These are phyloP conservation scores for Phrynocephalus forsythii DNA, from an alignment of 2,797 vertebrate species.

Conservation along the genomic window DNA sequence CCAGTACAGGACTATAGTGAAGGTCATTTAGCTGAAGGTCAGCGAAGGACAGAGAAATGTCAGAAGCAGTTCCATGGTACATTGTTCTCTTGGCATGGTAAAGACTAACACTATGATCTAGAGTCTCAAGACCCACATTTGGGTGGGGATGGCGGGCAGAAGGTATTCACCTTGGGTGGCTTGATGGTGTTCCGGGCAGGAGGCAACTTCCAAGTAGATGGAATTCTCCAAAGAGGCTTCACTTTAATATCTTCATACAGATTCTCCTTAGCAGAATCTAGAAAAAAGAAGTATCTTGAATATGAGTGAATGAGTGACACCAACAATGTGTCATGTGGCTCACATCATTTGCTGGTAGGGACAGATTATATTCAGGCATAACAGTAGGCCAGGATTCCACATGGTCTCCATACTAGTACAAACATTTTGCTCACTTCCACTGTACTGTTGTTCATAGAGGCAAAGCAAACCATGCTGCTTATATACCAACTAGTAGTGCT, in stretches of 20 bases:
- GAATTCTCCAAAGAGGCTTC: constrained; percentile 83
- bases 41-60: not conserved
- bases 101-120: not conserved
- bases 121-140: not conserved
- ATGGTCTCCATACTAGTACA: not conserved
- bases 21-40: not conserved
- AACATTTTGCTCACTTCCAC: not conserved
- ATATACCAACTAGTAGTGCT: no score
- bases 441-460: not conserved
- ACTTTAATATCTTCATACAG: constrained; percentile 89
- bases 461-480: not conserved
- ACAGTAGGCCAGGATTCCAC: not conserved
- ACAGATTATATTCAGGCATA: not conserved
- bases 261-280: constrained; percentile 85
- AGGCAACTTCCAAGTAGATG: constrained; percentile 81
- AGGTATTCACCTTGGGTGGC: constrained; percentile 80
- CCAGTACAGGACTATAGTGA: not conserved
- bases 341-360: not conserved
- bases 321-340: not conserved
- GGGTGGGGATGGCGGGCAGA: not conserved
- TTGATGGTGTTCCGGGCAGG: constrained; percentile 71
- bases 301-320: not conserved
- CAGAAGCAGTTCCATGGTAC: not conserved
- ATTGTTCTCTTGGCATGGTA: not conserved
- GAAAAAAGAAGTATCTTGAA: constrained; percentile 23